Evolutionary conservation across 2,113 vertebrate species (phyloP), one percentile per base, ranked within the genome.

Genomic region (Salminus brasiliensis): DNA sequence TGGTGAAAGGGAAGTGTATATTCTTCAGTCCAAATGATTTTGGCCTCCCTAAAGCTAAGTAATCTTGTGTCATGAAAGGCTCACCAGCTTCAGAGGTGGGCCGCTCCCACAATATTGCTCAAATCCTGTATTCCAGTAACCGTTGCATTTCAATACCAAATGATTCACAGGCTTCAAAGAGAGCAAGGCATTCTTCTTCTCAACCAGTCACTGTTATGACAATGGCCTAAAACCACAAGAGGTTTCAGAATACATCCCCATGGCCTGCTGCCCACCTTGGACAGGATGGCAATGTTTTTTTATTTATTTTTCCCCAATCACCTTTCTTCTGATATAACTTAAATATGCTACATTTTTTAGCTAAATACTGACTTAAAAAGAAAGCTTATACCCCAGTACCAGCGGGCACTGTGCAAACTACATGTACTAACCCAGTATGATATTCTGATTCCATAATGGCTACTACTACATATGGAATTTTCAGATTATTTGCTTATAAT

Each of bases 71-170:
- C 47, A 5, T 15, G 27, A 43, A 47, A 57, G 0, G 34, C 49
- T 60, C 8, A 27, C 29, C 10, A 18, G 10, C 18, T 52, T 49
- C 27, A 15, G 13, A 74, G 12, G 2, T 60, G 36, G 3, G 8
- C n/a, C 7, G 7, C 27, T 6, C 18, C 16, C 5, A 16, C 3
- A 4, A 6, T 5, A 29, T 74, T 74, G 57, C 41, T n/a, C 60
- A 43, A 21, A 45, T 45, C 72, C 57, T n/a, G 25, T 45, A 11
- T 60, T 74, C 36, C 57, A 47, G 72, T 62, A 74, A 60, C 21
- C 43, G 16, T 4, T 25, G 52, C n/a, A 5, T 27, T 27, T 21
- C 72, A 34, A 25, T 27, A 43, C 25, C 8, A 45, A 25, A 27
- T 47, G 57, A 62, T 21, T 47, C 41, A 63, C 39, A 30, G 16